Percentiles rank a stretch among this genome's conserved stretches.
Conservation (phyloP, 53 echinoderm and acorn worm species). For the Astropecten irregularis region DNA sequence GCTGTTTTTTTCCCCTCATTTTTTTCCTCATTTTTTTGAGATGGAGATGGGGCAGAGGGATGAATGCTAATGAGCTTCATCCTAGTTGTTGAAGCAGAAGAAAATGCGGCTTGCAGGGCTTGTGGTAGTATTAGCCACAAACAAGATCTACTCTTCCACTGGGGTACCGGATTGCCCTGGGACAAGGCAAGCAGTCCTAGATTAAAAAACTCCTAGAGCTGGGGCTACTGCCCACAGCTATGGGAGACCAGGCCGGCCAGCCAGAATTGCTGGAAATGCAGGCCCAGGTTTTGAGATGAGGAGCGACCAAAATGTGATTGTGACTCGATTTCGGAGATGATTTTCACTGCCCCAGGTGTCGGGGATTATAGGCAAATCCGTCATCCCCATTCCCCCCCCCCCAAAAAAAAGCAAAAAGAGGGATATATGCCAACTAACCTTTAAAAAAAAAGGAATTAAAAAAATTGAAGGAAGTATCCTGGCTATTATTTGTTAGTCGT, state of each 20-base stretch:
- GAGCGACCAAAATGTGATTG: slow-evolving; percentile 41
- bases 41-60: background rate
- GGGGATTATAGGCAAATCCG: background rate
- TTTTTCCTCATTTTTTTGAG: background rate
- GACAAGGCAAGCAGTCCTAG: background rate
- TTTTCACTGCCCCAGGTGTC: too few species aligned
- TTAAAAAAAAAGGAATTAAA: too few species aligned
- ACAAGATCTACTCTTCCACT: slow-evolving; percentile 42
- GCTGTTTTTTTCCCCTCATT: background rate
- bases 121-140: slow-evolving; percentile 59
- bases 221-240: background rate
- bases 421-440: background rate
- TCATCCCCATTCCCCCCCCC: too few species aligned
- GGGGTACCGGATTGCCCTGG: slow-evolving; percentile 36
- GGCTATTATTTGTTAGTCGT: too few species aligned
- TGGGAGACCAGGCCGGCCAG: too few species aligned
- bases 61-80: slow-evolving; percentile 24
- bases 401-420: too few species aligned
- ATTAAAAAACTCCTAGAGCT: slow-evolving; percentile 28
- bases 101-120: slow-evolving; percentile 53
- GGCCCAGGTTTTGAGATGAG: too few species aligned
- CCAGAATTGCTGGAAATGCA: too few species aligned
- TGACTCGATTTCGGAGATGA: slow-evolving; percentile 47
- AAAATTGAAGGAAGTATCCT: background rate
- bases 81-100: slow-evolving; percentile 60